A percentile compares a stretch with the other conserved stretches of the same genome.
These are phyloP conservation scores for Chamaetylas fuelleborni DNA, from an alignment of 2,113 vertebrate species.

Conservation along the genomic window DNA sequence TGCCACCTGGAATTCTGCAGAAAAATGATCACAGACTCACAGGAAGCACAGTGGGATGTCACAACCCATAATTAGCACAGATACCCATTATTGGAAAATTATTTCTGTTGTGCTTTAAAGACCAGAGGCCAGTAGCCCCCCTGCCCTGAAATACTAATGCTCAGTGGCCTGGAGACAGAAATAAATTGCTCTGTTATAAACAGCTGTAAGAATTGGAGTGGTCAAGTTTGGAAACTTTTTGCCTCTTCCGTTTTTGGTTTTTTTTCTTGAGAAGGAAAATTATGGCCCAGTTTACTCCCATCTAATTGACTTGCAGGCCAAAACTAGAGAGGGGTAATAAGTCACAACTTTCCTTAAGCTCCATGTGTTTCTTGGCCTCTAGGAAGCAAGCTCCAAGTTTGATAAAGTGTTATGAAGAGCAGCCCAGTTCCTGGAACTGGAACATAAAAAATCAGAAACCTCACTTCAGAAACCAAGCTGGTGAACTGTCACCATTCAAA, in stretches of 20 bases:
- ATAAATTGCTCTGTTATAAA: not conserved
- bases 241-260: not conserved
- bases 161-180: not conserved
- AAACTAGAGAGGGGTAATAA: not conserved
- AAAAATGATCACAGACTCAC: not conserved
- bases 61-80: not conserved
- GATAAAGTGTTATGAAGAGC: not conserved
- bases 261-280: not conserved
- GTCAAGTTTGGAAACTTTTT: not conserved
- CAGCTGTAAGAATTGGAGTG: not conserved
- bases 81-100: not conserved
- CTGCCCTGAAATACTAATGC: not conserved
- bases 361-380: not conserved
- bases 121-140: not conserved
- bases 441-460: not conserved
- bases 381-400: not conserved
- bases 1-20: slow-evolving; percentile 44
- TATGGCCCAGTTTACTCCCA: not conserved
- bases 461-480: not conserved
- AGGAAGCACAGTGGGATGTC: not conserved
- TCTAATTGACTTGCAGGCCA: not conserved
- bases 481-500: not conserved
- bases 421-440: not conserved
- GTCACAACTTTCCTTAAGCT: not conserved
- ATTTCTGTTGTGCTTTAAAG: not conserved